A percentile compares a stretch with the other conserved stretches of the same genome.
Evolutionary conservation across 2,797 vertebrate species (phyloP).

Genomic region (Lepilemur ruficaudatus): DNA sequence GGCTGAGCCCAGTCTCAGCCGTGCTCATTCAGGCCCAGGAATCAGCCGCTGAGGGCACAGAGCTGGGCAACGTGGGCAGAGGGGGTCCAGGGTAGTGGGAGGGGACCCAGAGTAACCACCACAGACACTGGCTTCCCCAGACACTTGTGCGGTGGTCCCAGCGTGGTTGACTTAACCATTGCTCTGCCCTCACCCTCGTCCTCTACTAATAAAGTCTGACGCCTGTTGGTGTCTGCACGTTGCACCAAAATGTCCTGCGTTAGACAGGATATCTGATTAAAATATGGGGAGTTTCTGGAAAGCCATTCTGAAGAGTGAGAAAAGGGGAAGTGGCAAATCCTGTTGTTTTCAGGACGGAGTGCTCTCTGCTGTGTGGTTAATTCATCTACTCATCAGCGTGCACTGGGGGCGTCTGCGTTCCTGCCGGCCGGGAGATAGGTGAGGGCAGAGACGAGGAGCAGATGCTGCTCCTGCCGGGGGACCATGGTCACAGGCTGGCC

Average conservation of each 20-base stretch:
- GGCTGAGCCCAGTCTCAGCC: not conserved
- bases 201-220: not conserved
- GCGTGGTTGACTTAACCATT: rapidly evolving
- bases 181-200: not conserved
- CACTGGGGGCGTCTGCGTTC: not conserved
- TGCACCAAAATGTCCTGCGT: not conserved
- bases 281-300: not conserved
- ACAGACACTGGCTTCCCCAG: not conserved
- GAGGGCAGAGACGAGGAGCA: not conserved
- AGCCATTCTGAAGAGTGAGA: not conserved
- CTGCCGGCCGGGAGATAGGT: rapidly evolving
- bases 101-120: rapidly evolving
- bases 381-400: rapidly evolving
- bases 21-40: not conserved
- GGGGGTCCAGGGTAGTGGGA: rapidly evolving
- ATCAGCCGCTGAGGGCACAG: rapidly evolving
- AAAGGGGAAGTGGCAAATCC: not conserved
- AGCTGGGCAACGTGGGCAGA: not conserved
- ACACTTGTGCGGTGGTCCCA: not conserved
- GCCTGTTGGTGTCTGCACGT: not conserved
- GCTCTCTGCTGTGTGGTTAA: not conserved
- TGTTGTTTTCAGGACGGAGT: not conserved
- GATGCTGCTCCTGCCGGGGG: rapidly evolving
- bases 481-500: rapidly evolving
- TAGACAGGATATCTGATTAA: not conserved